phyloP scores from a whole-genome alignment of 2,113 vertebrate species.

The Tretioscincus oriximinensis region DNA sequence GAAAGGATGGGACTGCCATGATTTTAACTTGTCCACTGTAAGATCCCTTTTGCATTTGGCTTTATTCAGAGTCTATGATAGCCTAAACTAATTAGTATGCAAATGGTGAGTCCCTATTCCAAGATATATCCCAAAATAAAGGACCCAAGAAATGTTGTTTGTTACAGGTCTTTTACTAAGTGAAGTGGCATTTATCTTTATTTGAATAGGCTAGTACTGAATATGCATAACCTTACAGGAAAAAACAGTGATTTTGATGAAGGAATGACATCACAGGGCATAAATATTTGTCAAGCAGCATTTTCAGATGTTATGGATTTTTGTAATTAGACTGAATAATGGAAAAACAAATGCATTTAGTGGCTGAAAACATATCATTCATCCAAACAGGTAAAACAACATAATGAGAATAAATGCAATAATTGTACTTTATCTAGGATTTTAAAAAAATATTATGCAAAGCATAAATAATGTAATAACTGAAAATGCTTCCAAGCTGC shows the following conservation, averaged over 20 bases:
- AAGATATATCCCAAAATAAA: no score
- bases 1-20: no score
- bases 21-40: no score
- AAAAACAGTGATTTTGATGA: constrained; percentile 16
- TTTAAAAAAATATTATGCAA: constrained; percentile 39
- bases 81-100: no score
- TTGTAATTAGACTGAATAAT: constrained; percentile 30
- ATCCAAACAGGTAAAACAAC: constrained; percentile 48
- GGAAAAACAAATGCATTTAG: constrained; percentile 13
- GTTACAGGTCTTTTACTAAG: not conserved
- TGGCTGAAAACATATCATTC: constrained; percentile 39
- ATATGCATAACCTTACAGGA: constrained; percentile 18
- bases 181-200: not conserved
- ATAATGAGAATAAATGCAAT: constrained; percentile 50
- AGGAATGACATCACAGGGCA: constrained; percentile 32
- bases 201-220: not conserved
- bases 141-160: not conserved
- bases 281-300: constrained; percentile 34
- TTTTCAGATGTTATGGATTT: constrained; percentile 44
- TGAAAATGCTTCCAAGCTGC: constrained; percentile 52
- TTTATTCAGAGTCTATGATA: no score
- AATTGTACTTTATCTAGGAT: constrained; percentile 53
- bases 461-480: constrained; percentile 65
- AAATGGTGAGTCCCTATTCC: no score
- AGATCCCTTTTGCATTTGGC: no score